phyloP scores from a whole-genome alignment of 2,888 invertebrate genomes.

The Leptopilina syphax region DNA sequence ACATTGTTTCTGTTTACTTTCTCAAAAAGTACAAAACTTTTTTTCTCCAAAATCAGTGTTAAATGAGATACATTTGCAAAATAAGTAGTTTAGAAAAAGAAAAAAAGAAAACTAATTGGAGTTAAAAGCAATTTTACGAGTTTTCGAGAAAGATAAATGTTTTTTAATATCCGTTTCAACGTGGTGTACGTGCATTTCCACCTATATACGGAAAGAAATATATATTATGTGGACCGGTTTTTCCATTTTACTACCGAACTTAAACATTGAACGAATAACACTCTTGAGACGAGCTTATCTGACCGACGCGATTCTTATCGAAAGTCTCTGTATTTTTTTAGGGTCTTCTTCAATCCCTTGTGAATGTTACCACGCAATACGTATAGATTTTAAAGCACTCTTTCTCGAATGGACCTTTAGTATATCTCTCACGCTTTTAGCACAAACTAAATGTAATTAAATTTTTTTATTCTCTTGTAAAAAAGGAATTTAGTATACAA shows the following conservation, averaged over 20 bases:
- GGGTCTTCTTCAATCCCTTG: neutral
- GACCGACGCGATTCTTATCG: slow-evolving; percentile 9
- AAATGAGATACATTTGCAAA: too few species aligned
- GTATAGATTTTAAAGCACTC: slow-evolving; percentile 17
- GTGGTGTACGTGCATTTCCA: neutral
- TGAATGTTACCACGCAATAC: slow-evolving; percentile 7
- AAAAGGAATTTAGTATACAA: too few species aligned
- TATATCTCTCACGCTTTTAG: neutral
- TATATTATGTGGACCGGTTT: slow-evolving; percentile 17
- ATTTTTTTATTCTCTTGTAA: too few species aligned
- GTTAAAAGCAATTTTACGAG: neutral
- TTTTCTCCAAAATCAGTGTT: neutral
- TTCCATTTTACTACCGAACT: slow-evolving; percentile 25
- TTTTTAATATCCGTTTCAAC: slow-evolving; percentile 1
- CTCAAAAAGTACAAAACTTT: too few species aligned
- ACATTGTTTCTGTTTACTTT: too few species aligned
- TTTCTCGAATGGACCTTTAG: slow-evolving; percentile 12
- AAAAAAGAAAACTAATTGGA: neutral
- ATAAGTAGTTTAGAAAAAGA: neutral
- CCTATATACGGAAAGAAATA: neutral
- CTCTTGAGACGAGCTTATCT: slow-evolving; percentile 5
- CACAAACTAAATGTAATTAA: too few species aligned
- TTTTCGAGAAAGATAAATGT: neutral
- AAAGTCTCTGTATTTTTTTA: slow-evolving; percentile 21
- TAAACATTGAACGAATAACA: slow-evolving; percentile 1